Conservation (phyloP, 2,888 invertebrate genomes). For the Bellardia bayeri region DNA sequence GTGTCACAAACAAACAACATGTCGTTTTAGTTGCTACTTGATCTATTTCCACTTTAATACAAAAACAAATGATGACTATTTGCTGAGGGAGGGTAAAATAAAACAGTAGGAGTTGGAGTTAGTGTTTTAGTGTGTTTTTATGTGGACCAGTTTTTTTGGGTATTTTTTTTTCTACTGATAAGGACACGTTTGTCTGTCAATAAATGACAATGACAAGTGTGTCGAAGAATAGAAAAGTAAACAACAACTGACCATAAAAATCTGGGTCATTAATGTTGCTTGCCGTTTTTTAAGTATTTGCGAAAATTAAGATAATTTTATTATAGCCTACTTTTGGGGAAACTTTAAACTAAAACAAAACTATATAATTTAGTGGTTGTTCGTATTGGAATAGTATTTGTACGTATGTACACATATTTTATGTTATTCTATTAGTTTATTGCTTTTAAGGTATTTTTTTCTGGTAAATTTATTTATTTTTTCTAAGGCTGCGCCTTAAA, state of each 20-base stretch:
- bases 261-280: slow-evolving; percentile 5
- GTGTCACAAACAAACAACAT: slow-evolving; percentile 52
- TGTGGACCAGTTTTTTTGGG: background rate
- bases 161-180: slow-evolving; percentile 5
- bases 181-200: slow-evolving; percentile 19
- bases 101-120: background rate
- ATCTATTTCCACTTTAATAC: slow-evolving; percentile 27
- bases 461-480: background rate
- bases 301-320: slow-evolving; percentile 5
- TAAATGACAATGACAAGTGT: slow-evolving; percentile 9
- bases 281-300: slow-evolving; percentile 7
- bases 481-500: slow-evolving; percentile 26
- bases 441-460: background rate
- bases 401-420: background rate
- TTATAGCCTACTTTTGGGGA: slow-evolving; percentile 43
- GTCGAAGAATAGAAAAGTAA: background rate
- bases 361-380: background rate
- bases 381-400: background rate
- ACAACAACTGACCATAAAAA: slow-evolving; percentile 8
- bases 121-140: background rate
- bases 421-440: background rate
- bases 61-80: slow-evolving; percentile 16
- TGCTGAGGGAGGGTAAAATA: background rate
- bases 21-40: slow-evolving; percentile 23
- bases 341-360: slow-evolving; percentile 22